Evolutionary conservation across 2,888 invertebrate species (phyloP).

Genomic region (Orthonevra nobilis): DNA sequence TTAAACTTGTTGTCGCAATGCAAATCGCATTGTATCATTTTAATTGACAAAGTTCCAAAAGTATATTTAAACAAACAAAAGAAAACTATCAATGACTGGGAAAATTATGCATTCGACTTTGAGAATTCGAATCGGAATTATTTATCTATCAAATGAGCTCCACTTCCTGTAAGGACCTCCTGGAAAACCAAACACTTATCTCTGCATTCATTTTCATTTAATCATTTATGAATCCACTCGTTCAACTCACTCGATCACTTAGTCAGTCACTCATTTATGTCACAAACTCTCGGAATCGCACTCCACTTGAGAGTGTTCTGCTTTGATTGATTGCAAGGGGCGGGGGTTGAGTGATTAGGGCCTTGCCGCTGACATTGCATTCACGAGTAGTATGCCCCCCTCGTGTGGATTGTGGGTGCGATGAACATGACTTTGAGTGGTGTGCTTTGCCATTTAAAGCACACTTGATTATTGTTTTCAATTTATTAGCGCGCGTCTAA

Average conservation of each 20-base stretch:
- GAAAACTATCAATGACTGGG: conserved; percentile 12
- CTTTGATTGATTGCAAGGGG: conserved; percentile 33
- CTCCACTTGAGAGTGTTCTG: conserved; percentile 7
- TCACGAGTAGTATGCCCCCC: neutral
- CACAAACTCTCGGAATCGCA: neutral
- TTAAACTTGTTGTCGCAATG: too few species aligned
- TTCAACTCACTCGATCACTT: conserved; percentile 13
- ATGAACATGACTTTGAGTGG: conserved; percentile 30
- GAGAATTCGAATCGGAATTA: neutral
- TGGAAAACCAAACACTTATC: neutral
- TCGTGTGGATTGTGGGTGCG: neutral
- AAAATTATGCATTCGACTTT: conserved; percentile 13
- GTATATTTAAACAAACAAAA: too few species aligned
- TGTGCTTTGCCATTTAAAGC: conserved; percentile 42
- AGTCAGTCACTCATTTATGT: conserved; percentile 12
- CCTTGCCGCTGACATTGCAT: conserved; percentile 11
- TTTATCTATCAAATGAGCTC: too few species aligned
- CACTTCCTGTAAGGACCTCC: neutral
- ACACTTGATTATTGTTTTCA: conserved; percentile 56
- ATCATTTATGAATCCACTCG: conserved; percentile 23
- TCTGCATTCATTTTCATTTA: conserved; percentile 12
- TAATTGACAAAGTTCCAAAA: conserved; percentile 2
- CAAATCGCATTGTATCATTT: too few species aligned
- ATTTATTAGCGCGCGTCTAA: conserved; percentile 48
- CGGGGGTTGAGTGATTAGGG: neutral